Evolutionary conservation across 2,888 invertebrate species (phyloP).

Genomic region (Torymus texanus): DNA sequence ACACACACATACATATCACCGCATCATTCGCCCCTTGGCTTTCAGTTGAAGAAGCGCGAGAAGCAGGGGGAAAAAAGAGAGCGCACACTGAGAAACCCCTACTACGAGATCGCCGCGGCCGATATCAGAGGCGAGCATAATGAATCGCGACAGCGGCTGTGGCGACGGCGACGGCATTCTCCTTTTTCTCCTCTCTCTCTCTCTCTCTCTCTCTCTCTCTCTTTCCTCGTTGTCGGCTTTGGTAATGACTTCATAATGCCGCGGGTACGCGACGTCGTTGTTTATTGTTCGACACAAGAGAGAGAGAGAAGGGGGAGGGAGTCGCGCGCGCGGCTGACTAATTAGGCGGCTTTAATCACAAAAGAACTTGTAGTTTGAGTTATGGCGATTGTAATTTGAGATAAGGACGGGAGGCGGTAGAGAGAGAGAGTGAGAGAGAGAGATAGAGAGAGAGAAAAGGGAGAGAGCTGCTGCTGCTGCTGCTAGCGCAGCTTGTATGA

Average conservation of each 20-base stretch:
- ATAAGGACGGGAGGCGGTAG: slow-evolving; percentile 29
- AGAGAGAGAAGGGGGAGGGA: not conserved
- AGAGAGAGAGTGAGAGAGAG: slow-evolving; percentile 14
- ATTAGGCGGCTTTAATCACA: slow-evolving; percentile 51
- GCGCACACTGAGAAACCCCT: not conserved
- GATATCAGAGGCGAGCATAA: slow-evolving; percentile 11
- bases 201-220: slow-evolving; percentile 2
- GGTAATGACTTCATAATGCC: slow-evolving; percentile 46
- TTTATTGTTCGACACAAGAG: not conserved
- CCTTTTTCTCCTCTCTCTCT: not conserved
- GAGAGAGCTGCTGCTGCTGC: not conserved
- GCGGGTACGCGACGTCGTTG: not conserved
- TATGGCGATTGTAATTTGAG: slow-evolving; percentile 1
- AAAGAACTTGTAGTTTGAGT: slow-evolving; percentile 43
- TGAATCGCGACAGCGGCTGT: slow-evolving; percentile 26
- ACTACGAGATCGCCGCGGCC: not conserved
- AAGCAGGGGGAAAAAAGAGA: too few relatives aligned
- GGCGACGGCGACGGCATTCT: too few relatives aligned
- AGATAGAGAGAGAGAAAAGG: slow-evolving; percentile 25
- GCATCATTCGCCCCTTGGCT: too few relatives aligned
- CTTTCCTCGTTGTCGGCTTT: slow-evolving; percentile 18
- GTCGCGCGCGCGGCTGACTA: slow-evolving; percentile 34
- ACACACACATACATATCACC: too few relatives aligned
- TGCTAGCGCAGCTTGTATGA: slow-evolving; percentile 11
- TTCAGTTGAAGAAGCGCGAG: too few relatives aligned